Conservation (phyloP, 2,888 invertebrate species). For the Macropis europaea region DNA sequence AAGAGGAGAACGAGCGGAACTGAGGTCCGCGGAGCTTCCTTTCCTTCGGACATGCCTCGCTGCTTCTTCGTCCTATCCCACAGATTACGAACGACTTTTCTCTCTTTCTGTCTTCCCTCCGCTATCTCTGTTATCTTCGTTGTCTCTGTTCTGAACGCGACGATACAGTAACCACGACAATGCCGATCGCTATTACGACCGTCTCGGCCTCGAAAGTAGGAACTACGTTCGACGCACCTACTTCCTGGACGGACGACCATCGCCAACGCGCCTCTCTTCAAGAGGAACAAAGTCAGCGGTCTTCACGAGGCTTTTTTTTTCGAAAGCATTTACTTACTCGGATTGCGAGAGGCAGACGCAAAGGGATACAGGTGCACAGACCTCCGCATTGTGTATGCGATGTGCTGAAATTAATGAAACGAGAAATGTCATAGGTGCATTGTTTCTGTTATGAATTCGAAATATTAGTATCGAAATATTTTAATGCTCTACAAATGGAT, state of each 20-base stretch:
- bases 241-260: conserved; percentile 56
- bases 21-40: conserved; percentile 79
- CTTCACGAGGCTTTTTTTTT: not conserved
- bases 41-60: conserved; percentile 77
- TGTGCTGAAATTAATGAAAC: no score
- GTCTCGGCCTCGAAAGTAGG: conserved; percentile 61
- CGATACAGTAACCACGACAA: conserved; percentile 62
- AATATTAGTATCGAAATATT: no score
- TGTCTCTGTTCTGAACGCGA: conserved; percentile 30
- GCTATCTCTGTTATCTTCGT: conserved; percentile 14
- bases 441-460: no score
- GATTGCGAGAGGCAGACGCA: not conserved
- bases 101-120: conserved; percentile 36
- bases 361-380: no score
- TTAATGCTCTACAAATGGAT: no score
- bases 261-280: not conserved
- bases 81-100: conserved; percentile 66
- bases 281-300: not conserved
- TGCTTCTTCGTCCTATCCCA: conserved; percentile 78
- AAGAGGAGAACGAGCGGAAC: conserved; percentile 79
- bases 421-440: no score
- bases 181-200: conserved; percentile 71
- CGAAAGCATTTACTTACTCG: not conserved
- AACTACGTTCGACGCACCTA: conserved; percentile 69
- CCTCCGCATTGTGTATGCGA: no score